These are phyloP conservation scores for Cherax destructor DNA, from an alignment of 1,140 invertebrate genomes.

Conservation along the genomic window DNA sequence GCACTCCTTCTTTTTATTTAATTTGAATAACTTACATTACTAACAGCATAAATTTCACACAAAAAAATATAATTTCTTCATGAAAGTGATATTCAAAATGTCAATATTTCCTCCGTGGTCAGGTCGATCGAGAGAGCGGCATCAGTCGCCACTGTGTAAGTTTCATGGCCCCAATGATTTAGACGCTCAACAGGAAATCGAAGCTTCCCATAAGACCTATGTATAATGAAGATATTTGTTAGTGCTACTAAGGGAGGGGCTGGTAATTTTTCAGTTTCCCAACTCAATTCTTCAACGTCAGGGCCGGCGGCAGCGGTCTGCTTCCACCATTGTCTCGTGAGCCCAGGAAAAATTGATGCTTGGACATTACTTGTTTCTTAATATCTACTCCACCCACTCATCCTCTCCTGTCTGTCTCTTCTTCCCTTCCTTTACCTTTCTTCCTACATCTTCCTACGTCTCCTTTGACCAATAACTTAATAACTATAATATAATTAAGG, in stretches of 20 bases:
- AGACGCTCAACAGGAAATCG: slow-evolving; percentile 61
- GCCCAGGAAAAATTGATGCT: slow-evolving; percentile 56
- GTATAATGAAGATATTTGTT: slow-evolving; percentile 70
- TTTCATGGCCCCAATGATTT: slow-evolving; percentile 63
- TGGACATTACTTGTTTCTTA: slow-evolving; percentile 29
- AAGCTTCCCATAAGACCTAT: slow-evolving; percentile 65
- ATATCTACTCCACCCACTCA: neutral
- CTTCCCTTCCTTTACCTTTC: neutral
- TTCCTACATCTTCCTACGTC: neutral
- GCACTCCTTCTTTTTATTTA: too few relatives aligned
- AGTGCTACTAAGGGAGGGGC: slow-evolving; percentile 60
- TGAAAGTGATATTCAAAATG: too few relatives aligned
- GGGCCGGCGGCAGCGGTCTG: neutral
- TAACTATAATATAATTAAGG: too few relatives aligned
- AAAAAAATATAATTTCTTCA: too few relatives aligned
- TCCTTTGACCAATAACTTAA: neutral
- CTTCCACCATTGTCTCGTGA: slow-evolving; percentile 17
- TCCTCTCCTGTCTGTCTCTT: slow-evolving; percentile 5
- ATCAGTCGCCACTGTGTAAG: slow-evolving; percentile 25
- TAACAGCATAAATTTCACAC: too few relatives aligned
- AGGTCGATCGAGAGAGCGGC: too few relatives aligned
- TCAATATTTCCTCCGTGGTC: too few relatives aligned
- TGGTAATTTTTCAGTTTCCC: slow-evolving; percentile 62
- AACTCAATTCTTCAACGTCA: slow-evolving; percentile 58
- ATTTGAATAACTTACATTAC: too few relatives aligned